Conservation (phyloP, 2,113 vertebrate species). For the Ceyx melanurus region DNA sequence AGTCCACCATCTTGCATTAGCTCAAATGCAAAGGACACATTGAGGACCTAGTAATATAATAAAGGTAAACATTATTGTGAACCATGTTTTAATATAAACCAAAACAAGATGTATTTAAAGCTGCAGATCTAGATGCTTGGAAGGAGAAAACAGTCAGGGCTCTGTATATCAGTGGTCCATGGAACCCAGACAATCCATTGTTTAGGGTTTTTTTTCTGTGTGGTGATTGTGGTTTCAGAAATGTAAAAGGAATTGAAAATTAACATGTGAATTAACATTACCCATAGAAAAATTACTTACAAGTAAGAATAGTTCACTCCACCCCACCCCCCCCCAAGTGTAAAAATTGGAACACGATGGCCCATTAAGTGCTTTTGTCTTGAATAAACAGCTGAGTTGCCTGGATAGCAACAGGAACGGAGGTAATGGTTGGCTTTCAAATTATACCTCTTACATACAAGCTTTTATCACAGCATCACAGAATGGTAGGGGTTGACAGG, state of each 20-base stretch:
- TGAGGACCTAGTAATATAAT: slow-evolving; percentile 84
- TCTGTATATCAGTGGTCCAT: neutral
- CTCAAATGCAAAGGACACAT: slow-evolving; percentile 95
- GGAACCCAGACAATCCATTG: neutral
- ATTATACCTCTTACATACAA: neutral
- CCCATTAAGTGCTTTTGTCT: neutral
- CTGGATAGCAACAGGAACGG: neutral
- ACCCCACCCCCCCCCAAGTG: neutral
- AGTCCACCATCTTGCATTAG: slow-evolving; percentile 97
- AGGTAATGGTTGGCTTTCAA: neutral
- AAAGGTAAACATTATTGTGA: neutral
- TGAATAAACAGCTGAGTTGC: neutral
- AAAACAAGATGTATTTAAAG: neutral
- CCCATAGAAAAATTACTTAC: neutral
- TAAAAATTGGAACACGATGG: neutral
- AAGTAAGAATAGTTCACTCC: neutral
- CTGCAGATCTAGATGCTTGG: neutral
- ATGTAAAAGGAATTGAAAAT: neutral
- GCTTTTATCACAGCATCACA: neutral
- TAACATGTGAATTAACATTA: neutral
- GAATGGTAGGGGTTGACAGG: neutral
- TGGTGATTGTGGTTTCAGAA: neutral
- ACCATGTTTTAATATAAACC: neutral
- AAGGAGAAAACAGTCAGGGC: neutral
- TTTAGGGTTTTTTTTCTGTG: neutral